Conservation (phyloP, 2,113 vertebrate species). For the Microcebus ravelobensis region DNA sequence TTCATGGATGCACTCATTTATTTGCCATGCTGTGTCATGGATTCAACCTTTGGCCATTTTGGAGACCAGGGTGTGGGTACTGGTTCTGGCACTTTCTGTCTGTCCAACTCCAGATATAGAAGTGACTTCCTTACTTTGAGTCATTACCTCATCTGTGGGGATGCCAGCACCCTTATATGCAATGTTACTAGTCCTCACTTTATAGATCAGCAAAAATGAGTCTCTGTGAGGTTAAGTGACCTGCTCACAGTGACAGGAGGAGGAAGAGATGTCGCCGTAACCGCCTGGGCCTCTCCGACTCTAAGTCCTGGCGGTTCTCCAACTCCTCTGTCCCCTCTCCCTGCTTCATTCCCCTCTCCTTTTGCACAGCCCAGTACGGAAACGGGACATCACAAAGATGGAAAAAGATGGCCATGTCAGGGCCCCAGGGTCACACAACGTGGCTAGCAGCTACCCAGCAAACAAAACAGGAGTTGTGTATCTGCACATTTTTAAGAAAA, state of each 20-base stretch:
- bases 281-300: neutral
- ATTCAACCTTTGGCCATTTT: neutral
- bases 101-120: fast-evolving
- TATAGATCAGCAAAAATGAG: neutral
- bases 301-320: neutral
- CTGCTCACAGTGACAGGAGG: no score
- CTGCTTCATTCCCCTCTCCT: neutral
- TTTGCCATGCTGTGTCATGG: no score
- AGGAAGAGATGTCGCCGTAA: neutral
- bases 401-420: neutral
- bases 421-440: neutral
- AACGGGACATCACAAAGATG: neutral
- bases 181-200: neutral
- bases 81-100: no score
- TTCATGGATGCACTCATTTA: no score
- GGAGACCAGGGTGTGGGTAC: fast-evolving
- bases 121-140: no score
- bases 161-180: no score
- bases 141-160: no score
- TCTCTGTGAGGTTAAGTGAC: neutral
- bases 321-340: fast-evolving
- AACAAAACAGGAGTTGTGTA: neutral
- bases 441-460: neutral
- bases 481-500: neutral
- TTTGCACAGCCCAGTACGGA: neutral